Conservation (phyloP, 2,888 invertebrate genomes). For the Halictus ligatus region DNA sequence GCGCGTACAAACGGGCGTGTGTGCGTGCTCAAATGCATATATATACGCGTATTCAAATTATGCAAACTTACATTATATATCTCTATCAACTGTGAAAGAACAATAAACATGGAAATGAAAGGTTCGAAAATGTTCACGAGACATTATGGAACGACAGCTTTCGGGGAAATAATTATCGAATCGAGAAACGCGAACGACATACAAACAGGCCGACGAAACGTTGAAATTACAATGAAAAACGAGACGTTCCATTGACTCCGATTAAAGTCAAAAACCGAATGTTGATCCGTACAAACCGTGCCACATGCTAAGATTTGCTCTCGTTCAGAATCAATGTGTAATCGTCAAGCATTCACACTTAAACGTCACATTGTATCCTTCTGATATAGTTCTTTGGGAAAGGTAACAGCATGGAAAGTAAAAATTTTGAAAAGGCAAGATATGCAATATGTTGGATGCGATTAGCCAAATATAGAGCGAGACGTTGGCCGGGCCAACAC, state of each 20-base stretch:
- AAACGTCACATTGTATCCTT: conserved; percentile 71
- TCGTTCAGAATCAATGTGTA: conserved; percentile 64
- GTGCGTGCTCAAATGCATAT: conserved; percentile 43
- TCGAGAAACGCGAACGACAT: background rate
- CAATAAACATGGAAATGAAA: conserved; percentile 39
- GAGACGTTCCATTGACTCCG: conserved; percentile 29
- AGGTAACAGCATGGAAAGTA: conserved; percentile 71
- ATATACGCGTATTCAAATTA: conserved; percentile 47
- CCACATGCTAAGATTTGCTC: conserved; percentile 71
- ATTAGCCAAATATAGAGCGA: conserved; percentile 84
- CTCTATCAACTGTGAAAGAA: background rate
- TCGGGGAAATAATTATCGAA: conserved; percentile 3
- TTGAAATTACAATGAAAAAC: conserved; percentile 12
- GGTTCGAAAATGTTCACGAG: conserved; percentile 24
- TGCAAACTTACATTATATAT: conserved; percentile 39
- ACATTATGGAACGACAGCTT: conserved; percentile 2
- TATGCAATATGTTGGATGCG: conserved; percentile 83
- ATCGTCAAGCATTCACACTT: conserved; percentile 65
- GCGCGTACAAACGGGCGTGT: conserved; percentile 33
- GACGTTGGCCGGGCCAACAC: conserved; percentile 80
- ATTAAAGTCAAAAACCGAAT: conserved; percentile 54
- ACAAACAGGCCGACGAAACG: background rate
- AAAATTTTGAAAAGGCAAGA: conserved; percentile 75
- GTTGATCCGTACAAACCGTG: conserved; percentile 64
- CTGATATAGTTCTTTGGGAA: conserved; percentile 64